These are phyloP conservation scores for Schizopygopsis malacanthus DNA, from an alignment of 2,797 vertebrate genomes.

Conservation along the genomic window DNA sequence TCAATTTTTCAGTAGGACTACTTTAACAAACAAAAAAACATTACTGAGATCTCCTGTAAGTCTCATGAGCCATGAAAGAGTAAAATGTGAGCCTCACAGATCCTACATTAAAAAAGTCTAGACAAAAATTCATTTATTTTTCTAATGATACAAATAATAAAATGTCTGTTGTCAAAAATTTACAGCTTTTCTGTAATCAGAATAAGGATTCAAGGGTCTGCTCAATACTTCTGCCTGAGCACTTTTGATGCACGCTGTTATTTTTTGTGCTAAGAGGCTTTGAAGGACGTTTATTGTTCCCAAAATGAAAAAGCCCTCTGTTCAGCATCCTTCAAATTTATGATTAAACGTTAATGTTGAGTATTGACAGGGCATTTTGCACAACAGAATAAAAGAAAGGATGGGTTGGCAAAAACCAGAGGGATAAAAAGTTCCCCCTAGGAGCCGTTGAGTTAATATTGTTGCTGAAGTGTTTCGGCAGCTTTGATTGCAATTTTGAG, in stretches of 20 bases:
- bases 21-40: neutral
- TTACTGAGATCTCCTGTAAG: neutral
- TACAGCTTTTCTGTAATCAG: conserved; percentile 11
- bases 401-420: conserved; percentile 51
- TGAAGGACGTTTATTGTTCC: conserved; percentile 40
- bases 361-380: conserved; percentile 48
- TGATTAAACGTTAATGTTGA: conserved; percentile 32
- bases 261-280: conserved; percentile 27
- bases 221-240: conserved; percentile 6
- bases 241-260: conserved; percentile 15
- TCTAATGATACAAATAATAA: neutral
- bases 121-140: neutral
- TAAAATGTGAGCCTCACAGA: neutral
- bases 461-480: conserved; percentile 78
- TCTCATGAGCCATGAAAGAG: neutral
- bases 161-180: conserved; percentile 12
- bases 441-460: conserved; percentile 79
- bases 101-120: neutral
- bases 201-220: conserved; percentile 11
- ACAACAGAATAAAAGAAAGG: conserved; percentile 49
- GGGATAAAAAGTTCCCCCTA: conserved; percentile 74
- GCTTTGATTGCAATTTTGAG: conserved; percentile 85
- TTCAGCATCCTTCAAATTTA: conserved; percentile 43
- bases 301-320: conserved; percentile 34
- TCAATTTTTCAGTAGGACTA: neutral